A percentile compares a stretch with the other conserved stretches of the same genome.
Conservation (phyloP, 2,797 vertebrate species). For the Taenioides sp. region DNA sequence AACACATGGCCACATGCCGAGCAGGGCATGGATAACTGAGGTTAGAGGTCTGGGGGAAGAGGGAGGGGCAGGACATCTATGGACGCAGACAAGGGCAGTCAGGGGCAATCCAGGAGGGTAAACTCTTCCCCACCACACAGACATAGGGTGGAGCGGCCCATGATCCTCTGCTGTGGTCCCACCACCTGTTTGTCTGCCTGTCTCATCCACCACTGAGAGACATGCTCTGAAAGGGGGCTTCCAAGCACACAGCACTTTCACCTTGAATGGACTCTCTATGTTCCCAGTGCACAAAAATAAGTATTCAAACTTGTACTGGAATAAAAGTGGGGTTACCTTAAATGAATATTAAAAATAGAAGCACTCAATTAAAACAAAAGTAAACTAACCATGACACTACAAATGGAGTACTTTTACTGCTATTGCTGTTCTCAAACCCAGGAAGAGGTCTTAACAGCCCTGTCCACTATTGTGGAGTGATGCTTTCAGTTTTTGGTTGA, state of each 20-base stretch:
- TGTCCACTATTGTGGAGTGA: no score
- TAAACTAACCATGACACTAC: background rate
- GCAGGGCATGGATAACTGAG: constrained; percentile 66
- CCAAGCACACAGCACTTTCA: constrained; percentile 35
- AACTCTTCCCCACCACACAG: constrained; percentile 61
- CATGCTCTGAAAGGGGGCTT: constrained; percentile 40
- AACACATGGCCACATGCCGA: constrained; percentile 63
- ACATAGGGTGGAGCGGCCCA: constrained; percentile 49
- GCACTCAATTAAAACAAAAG: background rate
- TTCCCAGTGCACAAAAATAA: background rate
- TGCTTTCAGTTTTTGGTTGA: background rate
- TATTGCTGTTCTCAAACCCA: background rate
- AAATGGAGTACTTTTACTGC: background rate
- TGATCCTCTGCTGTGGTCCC: constrained; percentile 61
- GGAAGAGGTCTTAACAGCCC: no score
- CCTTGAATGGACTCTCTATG: constrained; percentile 20
- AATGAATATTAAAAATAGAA: background rate
- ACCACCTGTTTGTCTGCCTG: constrained; percentile 71
- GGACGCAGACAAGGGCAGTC: constrained; percentile 67
- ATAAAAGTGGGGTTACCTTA: background rate
- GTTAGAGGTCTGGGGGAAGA: constrained; percentile 60
- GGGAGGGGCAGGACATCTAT: constrained; percentile 56
- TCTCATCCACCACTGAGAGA: constrained; percentile 47
- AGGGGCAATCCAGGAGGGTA: constrained; percentile 65
- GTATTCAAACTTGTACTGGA: background rate